Conservation (phyloP, 2,113 vertebrate species). For the Galbula dea region DNA sequence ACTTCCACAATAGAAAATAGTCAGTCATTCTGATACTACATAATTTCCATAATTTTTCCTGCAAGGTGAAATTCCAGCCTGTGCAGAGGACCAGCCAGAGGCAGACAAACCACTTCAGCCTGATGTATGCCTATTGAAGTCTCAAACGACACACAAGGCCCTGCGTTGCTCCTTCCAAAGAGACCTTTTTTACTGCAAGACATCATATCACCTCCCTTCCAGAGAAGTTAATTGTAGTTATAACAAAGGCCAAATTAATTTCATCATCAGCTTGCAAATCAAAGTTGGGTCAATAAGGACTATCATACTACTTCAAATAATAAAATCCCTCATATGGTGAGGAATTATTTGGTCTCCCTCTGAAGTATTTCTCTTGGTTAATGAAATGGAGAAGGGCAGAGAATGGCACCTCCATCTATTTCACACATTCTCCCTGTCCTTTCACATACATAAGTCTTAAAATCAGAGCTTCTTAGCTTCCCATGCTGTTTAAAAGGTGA, state of each 20-base stretch:
- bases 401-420: conserved; percentile 7
- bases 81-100: not conserved
- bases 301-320: conserved; percentile 4
- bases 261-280: conserved; percentile 61
- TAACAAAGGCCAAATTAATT: conserved; percentile 65
- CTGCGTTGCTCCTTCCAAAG: not conserved
- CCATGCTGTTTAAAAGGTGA: not conserved
- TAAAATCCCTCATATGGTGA: conserved; percentile 21
- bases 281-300: conserved; percentile 61
- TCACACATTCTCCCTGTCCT: not conserved
- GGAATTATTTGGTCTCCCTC: conserved; percentile 42
- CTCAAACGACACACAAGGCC: not conserved
- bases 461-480: not conserved
- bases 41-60: conserved; percentile 32
- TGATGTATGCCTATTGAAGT: not conserved
- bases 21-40: not conserved
- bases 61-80: not conserved
- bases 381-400: conserved; percentile 52
- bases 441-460: not conserved
- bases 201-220: conserved; percentile 16
- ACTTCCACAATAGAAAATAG: not conserved
- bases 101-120: not conserved
- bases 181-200: not conserved
- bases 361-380: conserved; percentile 52
- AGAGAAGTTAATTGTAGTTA: conserved; percentile 64